Evolutionary conservation across 2,113 vertebrate genomes (phyloP).

Genomic region (Ellobius talpinus): DNA sequence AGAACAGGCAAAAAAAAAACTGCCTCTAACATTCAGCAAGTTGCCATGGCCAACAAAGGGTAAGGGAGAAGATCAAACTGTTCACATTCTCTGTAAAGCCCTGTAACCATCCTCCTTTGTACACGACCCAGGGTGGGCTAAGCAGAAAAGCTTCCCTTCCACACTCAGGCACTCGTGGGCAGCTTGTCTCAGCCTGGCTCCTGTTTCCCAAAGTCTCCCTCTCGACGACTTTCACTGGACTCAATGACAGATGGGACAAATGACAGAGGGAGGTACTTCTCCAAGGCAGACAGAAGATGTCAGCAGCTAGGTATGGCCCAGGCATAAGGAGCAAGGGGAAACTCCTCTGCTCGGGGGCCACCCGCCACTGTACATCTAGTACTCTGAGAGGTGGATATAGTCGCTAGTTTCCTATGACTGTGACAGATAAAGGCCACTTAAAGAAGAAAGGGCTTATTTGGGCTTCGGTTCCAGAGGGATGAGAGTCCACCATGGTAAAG

Average conservation of each 20-base stretch:
- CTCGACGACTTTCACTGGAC: fast-evolving
- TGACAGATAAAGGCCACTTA: background rate
- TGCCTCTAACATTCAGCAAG: background rate
- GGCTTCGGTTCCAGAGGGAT: background rate
- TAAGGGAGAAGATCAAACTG: background rate
- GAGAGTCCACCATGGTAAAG: background rate
- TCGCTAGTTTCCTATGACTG: background rate
- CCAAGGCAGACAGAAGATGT: background rate
- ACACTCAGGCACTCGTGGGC: background rate
- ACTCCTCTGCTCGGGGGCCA: background rate
- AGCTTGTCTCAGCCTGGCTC: background rate
- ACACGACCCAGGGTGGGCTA: fast-evolving
- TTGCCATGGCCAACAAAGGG: background rate
- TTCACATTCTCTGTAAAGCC: background rate
- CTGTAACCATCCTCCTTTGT: fast-evolving
- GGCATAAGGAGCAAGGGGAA: background rate
- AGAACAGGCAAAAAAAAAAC: background rate
- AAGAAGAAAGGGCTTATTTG: background rate
- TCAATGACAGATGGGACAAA: background rate
- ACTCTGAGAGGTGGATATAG: too few relatives aligned
- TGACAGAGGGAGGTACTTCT: background rate
- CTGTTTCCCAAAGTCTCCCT: too few relatives aligned
- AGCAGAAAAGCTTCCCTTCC: background rate
- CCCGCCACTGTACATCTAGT: background rate
- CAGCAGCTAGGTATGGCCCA: too few relatives aligned